Base-by-base conservation (phyloP, 2,797 vertebrate species). In the Takifugu rubripes region DNA sequence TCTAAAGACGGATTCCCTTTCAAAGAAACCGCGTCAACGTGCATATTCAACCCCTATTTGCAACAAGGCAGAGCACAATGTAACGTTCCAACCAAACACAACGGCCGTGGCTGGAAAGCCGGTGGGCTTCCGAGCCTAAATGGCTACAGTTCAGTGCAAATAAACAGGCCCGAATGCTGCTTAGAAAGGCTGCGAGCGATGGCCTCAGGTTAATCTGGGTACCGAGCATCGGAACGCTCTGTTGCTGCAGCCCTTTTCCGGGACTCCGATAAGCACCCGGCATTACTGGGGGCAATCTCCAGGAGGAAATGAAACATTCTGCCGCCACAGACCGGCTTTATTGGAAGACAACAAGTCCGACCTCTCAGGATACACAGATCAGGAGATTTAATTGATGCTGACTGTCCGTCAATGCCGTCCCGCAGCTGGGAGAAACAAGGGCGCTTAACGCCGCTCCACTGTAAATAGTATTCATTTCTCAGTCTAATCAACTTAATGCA, bases 301-400 rank as follows among this genome's bases (percentile, higher is more conserved):
- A 67, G 75, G 84, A 88, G 87, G 87, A 91, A 90, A 89, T 89
- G 84, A 89, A 89, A 89, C 85, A 84, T 87, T 82, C 66, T 82
- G 83, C 75, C 72, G 79, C 84, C 79, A 83, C 82, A 81, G 82
- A 86, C 74, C 1, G 70, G 77, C 80, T 88, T 88, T 89, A 85
- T 87, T 84, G 85, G 85, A 88, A 77, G 82, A 88, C 84, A 89
- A 90, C 81, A 83, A 84, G 72, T 78, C 76, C 70, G 56, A 75
- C 74, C 74, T 83, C 77, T 82, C 78, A 78, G 68, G 83, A 88
- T 84, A 82, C 76, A 87, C 75, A 78, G 73, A 84, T 89, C 83
- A 80, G 79, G 76, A 74, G 56, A 84, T 85, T 84, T 88, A 90
- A 90, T 88, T 89, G 87, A 89, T 85, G 82, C 84, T 81, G 84